Evolutionary conservation across 2,888 invertebrate genomes (phyloP), one percentile per base, ranked within the genome.

Genomic region (Ischnura elegans): DNA sequence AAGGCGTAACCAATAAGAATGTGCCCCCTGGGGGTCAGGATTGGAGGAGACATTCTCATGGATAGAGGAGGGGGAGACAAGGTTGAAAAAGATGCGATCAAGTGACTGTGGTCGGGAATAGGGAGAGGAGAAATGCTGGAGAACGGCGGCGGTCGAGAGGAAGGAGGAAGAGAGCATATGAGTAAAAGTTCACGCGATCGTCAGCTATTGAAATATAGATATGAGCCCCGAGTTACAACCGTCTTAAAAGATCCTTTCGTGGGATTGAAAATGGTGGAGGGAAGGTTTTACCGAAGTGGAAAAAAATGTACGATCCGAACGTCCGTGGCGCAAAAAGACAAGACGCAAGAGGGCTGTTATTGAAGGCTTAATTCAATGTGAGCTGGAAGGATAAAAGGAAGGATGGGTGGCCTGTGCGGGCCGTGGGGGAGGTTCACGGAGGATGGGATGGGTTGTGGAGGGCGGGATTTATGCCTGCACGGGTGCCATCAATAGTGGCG

Each of bases 301-400:
- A 76, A 29, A 76, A n/a, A 61, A 61, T 61, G n/a, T 6, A n/a
- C 61, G 61, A 19, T 87, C 55, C 55, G 19, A 76, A 42, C 87
- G 55, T 19, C 87, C 87, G 25, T 25, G 55, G 55, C 13, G 76
- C 87, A 55, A 90, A 90, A 90, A 43, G 90, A 36, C 36, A 61
- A 76, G 76, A 76, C 76, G 16, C 43, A 90, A 90, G 90, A 90
- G 61, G 76, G 90, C 66, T 90, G 90, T 90, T 90, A 90, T 90
- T 90, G 90, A 90, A 66, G 90, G 90, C 90, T 90, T 90, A 90
- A 90, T 90, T 90, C 90, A 90, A 90, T 43, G 90, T 66, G 87
- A 51, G 87, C 36, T 87, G 87, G 87, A 19, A n/a, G 87, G 87
- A 87, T 55, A 42, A 55, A 55, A 21, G 55, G 42, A 55, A 36